Evolutionary conservation across 2,113 vertebrate species (phyloP), one percentile per base, ranked within the genome.

Genomic region (Sterrhoptilus dennistouni): DNA sequence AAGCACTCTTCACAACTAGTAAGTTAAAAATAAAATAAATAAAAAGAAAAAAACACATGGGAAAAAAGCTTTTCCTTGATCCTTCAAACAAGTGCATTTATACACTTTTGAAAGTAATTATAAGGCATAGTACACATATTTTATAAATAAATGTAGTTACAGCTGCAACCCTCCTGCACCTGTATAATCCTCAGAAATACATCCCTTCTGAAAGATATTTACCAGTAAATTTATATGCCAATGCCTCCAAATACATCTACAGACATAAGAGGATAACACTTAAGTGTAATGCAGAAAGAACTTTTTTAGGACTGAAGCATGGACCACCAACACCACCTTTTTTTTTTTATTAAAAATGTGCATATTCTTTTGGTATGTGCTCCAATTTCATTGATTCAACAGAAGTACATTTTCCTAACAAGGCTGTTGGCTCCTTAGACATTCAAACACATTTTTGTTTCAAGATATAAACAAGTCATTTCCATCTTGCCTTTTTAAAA

Each of bases 351-450:
- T 29, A 57, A 86, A 83, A 52, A 49, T 20, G 7, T 3, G 8
- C 0, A 1, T 29, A 42, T 4, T 5, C 74, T 77, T 57, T 36
- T 31, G 9, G 6, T 25, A n/a, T 11, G 5, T n/a, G 14, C 21
- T 60, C 24, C 59, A 68, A 22, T 42, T 54, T 33, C 44, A 49
- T 31, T 38, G 16, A 42, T 65, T 52, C 68, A 42, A 47, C 11
- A 63, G n/a, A 84, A 72, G 28, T 31, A 22, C 11, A 35, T 78
- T 52, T 69, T 64, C 31, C 74, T 65, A 40, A 66, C 10, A 70
- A 68, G 24, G 5, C 14, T 38, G 10, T 35, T 8, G 2, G 44
- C 59, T 31, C 38, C 63, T 66, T 49, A 83, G 59, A 64, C 10
- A 60, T 14, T 68, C 53, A 65, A 47, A 68, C 2, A 20, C 38